Evolutionary conservation across 2,888 invertebrate genomes (phyloP).

Genomic region (Mesorhabditis spiculigera): DNA sequence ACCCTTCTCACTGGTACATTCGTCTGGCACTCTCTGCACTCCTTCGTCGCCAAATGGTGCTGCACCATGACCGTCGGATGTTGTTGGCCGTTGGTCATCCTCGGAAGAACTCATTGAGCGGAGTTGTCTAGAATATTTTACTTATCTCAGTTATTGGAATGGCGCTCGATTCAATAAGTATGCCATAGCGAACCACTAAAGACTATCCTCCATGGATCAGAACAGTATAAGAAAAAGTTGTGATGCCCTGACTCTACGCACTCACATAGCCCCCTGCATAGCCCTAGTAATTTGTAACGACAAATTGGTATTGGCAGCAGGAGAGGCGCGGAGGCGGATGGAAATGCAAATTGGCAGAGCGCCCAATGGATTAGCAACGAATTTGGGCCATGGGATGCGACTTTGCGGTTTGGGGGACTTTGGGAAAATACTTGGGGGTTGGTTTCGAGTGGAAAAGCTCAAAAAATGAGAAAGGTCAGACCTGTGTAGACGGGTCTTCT

Average conservation of each 20-base stretch:
- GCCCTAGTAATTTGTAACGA: too few relatives aligned
- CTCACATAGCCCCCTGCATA: too few relatives aligned
- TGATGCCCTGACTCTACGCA: too few relatives aligned
- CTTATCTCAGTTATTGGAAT: background rate
- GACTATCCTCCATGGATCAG: too few relatives aligned
- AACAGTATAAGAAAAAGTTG: too few relatives aligned
- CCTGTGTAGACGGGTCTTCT: conserved; percentile 29
- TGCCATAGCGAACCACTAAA: too few relatives aligned
- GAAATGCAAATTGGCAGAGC: too few relatives aligned
- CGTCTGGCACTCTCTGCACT: conserved; percentile 39
- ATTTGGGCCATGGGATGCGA: too few relatives aligned
- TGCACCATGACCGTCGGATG: background rate
- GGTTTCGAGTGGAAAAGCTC: background rate
- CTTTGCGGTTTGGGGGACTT: background rate
- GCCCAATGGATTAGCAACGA: too few relatives aligned
- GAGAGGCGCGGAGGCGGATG: too few relatives aligned
- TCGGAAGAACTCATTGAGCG: conserved; percentile 69
- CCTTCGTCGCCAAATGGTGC: conserved; percentile 22
- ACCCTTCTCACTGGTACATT: conserved; percentile 47
- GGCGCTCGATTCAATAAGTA: background rate
- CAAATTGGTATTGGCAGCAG: too few relatives aligned
- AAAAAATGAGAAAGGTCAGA: conserved; percentile 8
- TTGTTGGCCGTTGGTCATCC: conserved; percentile 69
- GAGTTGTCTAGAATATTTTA: conserved; percentile 31
- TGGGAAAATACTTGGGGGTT: background rate